phyloP scores from a whole-genome alignment of 2,888 invertebrate genomes.

The Acanthacorydalis orientalis region DNA sequence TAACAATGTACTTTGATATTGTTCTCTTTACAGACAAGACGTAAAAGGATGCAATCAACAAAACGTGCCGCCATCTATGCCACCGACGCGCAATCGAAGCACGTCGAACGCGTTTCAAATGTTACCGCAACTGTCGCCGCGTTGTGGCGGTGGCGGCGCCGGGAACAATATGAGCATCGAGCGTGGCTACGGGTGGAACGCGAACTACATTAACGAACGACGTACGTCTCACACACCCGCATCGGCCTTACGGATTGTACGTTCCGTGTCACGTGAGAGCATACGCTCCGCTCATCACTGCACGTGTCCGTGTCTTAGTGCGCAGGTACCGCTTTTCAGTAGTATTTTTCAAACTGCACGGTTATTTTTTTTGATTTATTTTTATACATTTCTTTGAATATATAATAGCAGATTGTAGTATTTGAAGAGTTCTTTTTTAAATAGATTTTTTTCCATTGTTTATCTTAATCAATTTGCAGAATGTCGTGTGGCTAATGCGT shows the following conservation, averaged over 20 bases:
- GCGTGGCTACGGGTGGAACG: conserved; percentile 26
- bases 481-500: no score
- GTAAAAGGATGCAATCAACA: conserved; percentile 28
- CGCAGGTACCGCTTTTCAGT: conserved; percentile 22
- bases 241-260: conserved; percentile 58
- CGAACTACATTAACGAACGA: conserved; percentile 39
- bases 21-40: conserved; percentile 21
- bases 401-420: no score
- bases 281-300: conserved; percentile 58
- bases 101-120: conserved; percentile 48
- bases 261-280: conserved; percentile 72
- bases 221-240: conserved; percentile 68
- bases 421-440: no score
- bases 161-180: not conserved
- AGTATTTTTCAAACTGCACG: not conserved
- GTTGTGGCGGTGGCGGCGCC: conserved; percentile 28
- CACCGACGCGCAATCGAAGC: conserved; percentile 33
- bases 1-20: not conserved
- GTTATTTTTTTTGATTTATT: not conserved
- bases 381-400: not conserved
- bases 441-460: no score
- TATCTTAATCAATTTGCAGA: no score
- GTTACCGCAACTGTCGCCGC: conserved; percentile 40
- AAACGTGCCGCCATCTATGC: conserved; percentile 24
- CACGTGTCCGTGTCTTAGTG: conserved; percentile 36